phyloP scores from a whole-genome alignment of 92 coral and sea anemone species.

The Parazoanthus swiftii region DNA sequence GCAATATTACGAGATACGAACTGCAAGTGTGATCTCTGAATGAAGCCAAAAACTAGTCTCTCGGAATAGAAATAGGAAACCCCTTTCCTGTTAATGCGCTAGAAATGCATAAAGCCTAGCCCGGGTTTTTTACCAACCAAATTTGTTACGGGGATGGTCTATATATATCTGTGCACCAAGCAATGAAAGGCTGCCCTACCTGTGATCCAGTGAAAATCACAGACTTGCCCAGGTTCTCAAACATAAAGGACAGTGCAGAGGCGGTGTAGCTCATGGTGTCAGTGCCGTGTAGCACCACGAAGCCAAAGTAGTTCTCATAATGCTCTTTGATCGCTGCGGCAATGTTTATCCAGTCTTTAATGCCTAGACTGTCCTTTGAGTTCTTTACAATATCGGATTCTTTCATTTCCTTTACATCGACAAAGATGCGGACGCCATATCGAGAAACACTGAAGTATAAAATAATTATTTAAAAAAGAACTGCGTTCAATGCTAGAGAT shows the following conservation, averaged over 20 bases:
- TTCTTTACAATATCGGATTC: constrained; percentile 71
- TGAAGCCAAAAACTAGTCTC: too few relatives aligned
- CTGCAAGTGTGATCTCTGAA: too few relatives aligned
- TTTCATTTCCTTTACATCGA: constrained; percentile 85
- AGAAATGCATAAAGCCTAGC: too few relatives aligned
- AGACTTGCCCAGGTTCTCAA: constrained; percentile 91
- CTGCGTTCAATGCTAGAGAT: too few relatives aligned
- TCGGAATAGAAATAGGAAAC: too few relatives aligned
- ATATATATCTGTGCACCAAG: too few relatives aligned
- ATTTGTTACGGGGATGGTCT: too few relatives aligned
- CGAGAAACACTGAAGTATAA: constrained; percentile 62
- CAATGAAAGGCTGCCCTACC: constrained; percentile 38
- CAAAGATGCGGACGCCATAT: constrained; percentile 83
- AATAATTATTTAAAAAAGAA: too few relatives aligned
- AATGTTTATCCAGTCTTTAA: constrained; percentile 89
- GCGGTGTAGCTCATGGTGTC: constrained; percentile 94
- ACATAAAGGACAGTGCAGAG: constrained; percentile 96
- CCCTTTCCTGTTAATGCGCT: too few relatives aligned
- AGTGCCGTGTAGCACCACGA: constrained; percentile 94
- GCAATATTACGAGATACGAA: too few relatives aligned
- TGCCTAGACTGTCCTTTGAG: constrained; percentile 89
- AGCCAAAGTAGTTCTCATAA: constrained; percentile 84
- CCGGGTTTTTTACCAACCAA: too few relatives aligned
- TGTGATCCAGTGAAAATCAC: constrained; percentile 93
- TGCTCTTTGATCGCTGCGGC: constrained; percentile 79